These are phyloP conservation scores for Trematocara caparti DNA, from an alignment of 2,797 vertebrate genomes.

Conservation along the genomic window DNA sequence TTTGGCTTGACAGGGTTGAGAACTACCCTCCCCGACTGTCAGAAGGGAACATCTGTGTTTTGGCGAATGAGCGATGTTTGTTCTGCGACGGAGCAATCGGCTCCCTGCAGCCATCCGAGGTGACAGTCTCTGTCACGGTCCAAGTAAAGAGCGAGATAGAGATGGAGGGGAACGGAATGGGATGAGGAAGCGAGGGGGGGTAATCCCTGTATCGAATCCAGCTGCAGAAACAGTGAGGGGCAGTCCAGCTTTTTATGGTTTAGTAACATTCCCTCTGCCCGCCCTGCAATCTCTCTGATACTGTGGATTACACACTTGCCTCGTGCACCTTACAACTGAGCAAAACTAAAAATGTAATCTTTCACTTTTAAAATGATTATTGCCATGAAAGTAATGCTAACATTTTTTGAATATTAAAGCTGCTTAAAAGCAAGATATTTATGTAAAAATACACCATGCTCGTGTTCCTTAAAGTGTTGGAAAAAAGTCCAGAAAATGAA, in stretches of 20 bases:
- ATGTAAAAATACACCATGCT: neutral
- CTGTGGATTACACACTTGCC: slow-evolving; percentile 51
- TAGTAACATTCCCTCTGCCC: neutral
- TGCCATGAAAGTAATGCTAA: slow-evolving; percentile 6
- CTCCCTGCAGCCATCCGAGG: slow-evolving; percentile 58
- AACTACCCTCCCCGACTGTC: slow-evolving; percentile 58
- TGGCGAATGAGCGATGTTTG: slow-evolving; percentile 52
- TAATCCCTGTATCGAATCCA: slow-evolving; percentile 70
- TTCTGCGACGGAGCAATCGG: slow-evolving; percentile 53
- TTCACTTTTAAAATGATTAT: slow-evolving; percentile 50
- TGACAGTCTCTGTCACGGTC: slow-evolving; percentile 67
- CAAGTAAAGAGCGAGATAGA: slow-evolving; percentile 48
- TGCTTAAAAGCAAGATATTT: slow-evolving; percentile 23
- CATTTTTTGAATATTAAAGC: slow-evolving; percentile 30
- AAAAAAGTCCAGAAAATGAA: neutral
- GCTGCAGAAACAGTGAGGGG: slow-evolving; percentile 36
- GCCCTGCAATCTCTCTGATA: slow-evolving; percentile 33
- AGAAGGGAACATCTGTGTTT: slow-evolving; percentile 66
- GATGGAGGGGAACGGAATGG: slow-evolving; percentile 13
- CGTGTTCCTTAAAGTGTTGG: neutral
- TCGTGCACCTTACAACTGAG: slow-evolving; percentile 1
- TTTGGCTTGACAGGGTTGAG: slow-evolving; percentile 62
- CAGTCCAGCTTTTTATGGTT: slow-evolving; percentile 45
- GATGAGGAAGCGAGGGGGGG: neutral
- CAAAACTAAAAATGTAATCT: slow-evolving; percentile 47